phyloP scores from a whole-genome alignment of 23 tunicate genomes.

The Aplidium turbinatum region DNA sequence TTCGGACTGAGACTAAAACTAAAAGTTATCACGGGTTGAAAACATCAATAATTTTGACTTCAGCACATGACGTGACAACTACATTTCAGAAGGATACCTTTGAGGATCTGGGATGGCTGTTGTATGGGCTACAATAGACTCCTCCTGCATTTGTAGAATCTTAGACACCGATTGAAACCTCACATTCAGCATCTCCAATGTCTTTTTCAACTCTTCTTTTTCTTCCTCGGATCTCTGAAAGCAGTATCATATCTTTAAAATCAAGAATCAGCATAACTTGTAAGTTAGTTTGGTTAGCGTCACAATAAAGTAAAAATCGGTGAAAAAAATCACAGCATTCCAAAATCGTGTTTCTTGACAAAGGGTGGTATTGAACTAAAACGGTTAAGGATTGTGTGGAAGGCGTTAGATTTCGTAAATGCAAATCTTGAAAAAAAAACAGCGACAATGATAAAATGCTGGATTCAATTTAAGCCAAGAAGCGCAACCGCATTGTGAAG shows the following conservation, averaged over 20 bases:
- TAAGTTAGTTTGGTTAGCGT: too few relatives aligned
- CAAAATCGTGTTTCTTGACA: too few relatives aligned
- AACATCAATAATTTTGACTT: too few relatives aligned
- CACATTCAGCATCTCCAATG: slow-evolving; percentile 69
- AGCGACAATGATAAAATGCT: too few relatives aligned
- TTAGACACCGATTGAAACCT: slow-evolving; percentile 79
- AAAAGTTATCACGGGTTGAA: too few relatives aligned
- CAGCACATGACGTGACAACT: background rate
- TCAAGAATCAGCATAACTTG: background rate
- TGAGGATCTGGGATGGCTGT: slow-evolving; percentile 49
- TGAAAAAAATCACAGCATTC: too few relatives aligned
- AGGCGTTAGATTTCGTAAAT: background rate
- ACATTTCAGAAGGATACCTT: slow-evolving; percentile 1
- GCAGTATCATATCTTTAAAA: background rate
- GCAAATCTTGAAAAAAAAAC: background rate
- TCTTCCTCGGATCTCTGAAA: slow-evolving; percentile 34
- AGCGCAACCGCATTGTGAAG: too few relatives aligned
- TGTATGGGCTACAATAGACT: slow-evolving; percentile 66
- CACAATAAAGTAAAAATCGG: too few relatives aligned
- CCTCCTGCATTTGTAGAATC: slow-evolving; percentile 77
- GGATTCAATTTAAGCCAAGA: too few relatives aligned
- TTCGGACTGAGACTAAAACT: too few relatives aligned
- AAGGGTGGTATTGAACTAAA: too few relatives aligned
- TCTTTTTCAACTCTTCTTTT: slow-evolving; percentile 48
- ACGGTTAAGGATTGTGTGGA: background rate